Percentiles rank a stretch among this genome's conserved stretches.
Evolutionary conservation across 30 jellyfish, hydroid and myxozoan species (phyloP).

Genomic region (Nemopilema nomurai): DNA sequence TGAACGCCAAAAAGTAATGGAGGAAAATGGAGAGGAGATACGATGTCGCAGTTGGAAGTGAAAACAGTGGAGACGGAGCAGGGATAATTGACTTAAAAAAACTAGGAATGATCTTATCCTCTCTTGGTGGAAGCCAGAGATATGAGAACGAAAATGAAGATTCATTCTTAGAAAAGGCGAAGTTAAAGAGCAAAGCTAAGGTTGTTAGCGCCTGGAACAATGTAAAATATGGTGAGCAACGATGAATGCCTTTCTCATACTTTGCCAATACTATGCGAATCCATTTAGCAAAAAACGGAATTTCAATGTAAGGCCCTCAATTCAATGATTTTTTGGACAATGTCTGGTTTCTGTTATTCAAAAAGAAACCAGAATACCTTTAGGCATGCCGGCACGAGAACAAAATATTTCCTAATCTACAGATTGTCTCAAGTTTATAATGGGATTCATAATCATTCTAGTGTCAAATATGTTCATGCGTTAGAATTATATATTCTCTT

Average conservation of each 20-base stretch:
- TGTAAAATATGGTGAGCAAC: constrained; percentile 88
- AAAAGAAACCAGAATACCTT: too few species aligned
- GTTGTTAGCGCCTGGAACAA: constrained; percentile 92
- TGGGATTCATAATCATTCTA: not conserved
- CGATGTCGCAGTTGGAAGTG: not conserved
- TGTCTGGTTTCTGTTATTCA: too few species aligned
- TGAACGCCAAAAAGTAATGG: constrained; percentile 25
- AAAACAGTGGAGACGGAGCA: not conserved
- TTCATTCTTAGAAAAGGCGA: constrained; percentile 48
- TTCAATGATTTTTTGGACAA: too few species aligned
- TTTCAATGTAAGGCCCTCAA: too few species aligned
- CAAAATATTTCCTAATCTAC: too few species aligned
- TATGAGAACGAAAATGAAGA: constrained; percentile 16
- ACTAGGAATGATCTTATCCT: constrained; percentile 24
- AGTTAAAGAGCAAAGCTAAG: constrained; percentile 50
- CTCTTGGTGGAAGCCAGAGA: not conserved
- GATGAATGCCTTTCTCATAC: too few species aligned
- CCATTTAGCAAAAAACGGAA: too few species aligned
- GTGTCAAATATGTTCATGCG: too few species aligned
- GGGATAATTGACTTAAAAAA: constrained; percentile 42
- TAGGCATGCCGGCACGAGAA: too few species aligned
- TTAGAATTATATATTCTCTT: too few species aligned
- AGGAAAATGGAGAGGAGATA: constrained; percentile 19
- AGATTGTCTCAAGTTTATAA: not conserved
- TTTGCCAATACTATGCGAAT: too few species aligned